Evolutionary conservation across 2,113 vertebrate species (phyloP), one percentile per base, ranked within the genome.

Genomic region (Apus apus): DNA sequence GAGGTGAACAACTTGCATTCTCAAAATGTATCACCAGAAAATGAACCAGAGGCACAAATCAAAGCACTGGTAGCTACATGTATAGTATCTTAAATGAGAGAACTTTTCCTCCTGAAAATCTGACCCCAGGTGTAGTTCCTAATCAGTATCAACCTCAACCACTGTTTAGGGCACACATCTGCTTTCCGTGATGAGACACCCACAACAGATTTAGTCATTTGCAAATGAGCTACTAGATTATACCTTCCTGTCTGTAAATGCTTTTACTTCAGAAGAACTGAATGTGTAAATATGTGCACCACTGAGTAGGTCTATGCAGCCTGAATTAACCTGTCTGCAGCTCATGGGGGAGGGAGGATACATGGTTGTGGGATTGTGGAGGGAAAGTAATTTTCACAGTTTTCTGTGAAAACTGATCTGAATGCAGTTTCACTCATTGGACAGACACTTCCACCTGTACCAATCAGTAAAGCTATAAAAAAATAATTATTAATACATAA

Each of bases 241-340:
- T 38, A 61, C 27, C 60, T 88, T 62, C 13, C 62, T 83, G 20
- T 23, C 45, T 80, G 36, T 8, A 23, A 21, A 11, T 27, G 43
- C 9, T 11, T 43, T 48, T 88, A 17, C 51, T 27, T 51, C 48
- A 71, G 51, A 60, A 40, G 48, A 43, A 27, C 15, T 58, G 18
- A 26, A 15, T 11, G 20, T 34, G 30, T n/a, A 53, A 85, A 60
- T 9, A 32, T 7, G 16, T 40, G 60, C 45, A 45, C 13, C 11
- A 3, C 3, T 5, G 30, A 54, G 71, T 13, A 43, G n/a, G 45
- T 51, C 15, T 56, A 1, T 10, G 50, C 0, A 1, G 12, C 4
- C 6, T 9, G 65, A 71, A 45, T 71, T 62, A 26, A 27, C 50
- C 34, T 4, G 20, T 20, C 18, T 89, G 50, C 48, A 86, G 76